Evolutionary conservation across 2,113 vertebrate genomes (phyloP).

Genomic region (Echinops telfairi): DNA sequence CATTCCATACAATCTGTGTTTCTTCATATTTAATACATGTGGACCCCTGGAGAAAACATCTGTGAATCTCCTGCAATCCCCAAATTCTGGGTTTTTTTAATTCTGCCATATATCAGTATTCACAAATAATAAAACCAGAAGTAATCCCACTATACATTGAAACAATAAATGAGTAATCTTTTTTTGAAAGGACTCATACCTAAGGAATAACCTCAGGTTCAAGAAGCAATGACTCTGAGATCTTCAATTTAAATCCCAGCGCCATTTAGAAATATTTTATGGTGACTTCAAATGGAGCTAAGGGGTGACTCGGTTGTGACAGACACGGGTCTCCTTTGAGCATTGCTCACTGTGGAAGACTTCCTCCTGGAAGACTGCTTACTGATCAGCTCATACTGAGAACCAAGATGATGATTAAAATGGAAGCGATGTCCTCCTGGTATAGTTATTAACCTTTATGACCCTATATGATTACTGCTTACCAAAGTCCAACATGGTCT

Average conservation of each 20-base stretch:
- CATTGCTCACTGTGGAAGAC: no score
- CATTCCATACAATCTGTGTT: not conserved
- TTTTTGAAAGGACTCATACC: not conserved
- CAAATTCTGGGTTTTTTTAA: conserved; percentile 48
- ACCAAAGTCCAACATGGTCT: not conserved
- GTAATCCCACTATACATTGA: not conserved
- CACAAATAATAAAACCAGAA: not conserved
- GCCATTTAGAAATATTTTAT: no score
- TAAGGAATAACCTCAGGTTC: not conserved
- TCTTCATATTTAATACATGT: conserved; percentile 27
- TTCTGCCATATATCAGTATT: not conserved
- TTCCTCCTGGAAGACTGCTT: not conserved
- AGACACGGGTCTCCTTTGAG: not conserved
- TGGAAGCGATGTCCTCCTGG: not conserved
- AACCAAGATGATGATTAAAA: not conserved
- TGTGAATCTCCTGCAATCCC: conserved; percentile 21
- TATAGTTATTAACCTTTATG: not conserved
- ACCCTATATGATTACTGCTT: not conserved
- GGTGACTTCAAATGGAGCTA: not conserved
- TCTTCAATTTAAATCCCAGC: no score
- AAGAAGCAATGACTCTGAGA: not conserved
- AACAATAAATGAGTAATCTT: not conserved
- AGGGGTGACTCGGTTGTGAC: not conserved
- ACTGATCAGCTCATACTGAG: not conserved
- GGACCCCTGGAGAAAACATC: conserved; percentile 56